These are phyloP conservation scores for Xenopus borealis DNA, from an alignment of 2,113 vertebrate genomes.

Conservation along the genomic window DNA sequence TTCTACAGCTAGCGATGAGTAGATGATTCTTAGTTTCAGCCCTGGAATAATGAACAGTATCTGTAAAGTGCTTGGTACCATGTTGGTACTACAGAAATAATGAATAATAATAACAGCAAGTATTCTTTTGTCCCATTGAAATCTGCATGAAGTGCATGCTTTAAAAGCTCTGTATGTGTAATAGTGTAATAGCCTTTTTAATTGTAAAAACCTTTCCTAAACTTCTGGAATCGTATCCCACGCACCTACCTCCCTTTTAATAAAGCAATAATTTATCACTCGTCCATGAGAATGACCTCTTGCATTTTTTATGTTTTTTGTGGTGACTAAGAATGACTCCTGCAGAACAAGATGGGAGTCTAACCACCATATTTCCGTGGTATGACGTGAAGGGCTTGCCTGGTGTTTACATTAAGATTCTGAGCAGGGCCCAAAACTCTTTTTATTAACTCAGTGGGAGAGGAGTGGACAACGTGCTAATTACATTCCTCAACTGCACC, in stretches of 20 bases:
- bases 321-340: background rate
- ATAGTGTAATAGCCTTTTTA: background rate
- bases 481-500: constrained; percentile 34
- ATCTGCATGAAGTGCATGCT: too few relatives aligned
- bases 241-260: background rate
- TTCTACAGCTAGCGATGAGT: too few relatives aligned
- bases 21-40: too few relatives aligned
- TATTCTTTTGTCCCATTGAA: too few relatives aligned
- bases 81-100: too few relatives aligned
- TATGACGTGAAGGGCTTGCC: constrained; percentile 1
- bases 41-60: too few relatives aligned
- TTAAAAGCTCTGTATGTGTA: too few relatives aligned
- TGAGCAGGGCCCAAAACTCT: constrained; percentile 10
- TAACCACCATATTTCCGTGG: background rate
- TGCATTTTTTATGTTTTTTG: background rate
- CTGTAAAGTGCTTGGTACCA: too few relatives aligned
- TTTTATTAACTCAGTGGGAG: constrained; percentile 35
- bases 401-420: constrained; percentile 8
- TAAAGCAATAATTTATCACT: background rate
- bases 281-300: background rate
- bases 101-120: too few relatives aligned
- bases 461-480: constrained; percentile 20
- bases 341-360: background rate
- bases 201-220: background rate
- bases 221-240: background rate